phyloP scores from a whole-genome alignment of 2,113 vertebrate genomes.

The Taurulus bubalis region DNA sequence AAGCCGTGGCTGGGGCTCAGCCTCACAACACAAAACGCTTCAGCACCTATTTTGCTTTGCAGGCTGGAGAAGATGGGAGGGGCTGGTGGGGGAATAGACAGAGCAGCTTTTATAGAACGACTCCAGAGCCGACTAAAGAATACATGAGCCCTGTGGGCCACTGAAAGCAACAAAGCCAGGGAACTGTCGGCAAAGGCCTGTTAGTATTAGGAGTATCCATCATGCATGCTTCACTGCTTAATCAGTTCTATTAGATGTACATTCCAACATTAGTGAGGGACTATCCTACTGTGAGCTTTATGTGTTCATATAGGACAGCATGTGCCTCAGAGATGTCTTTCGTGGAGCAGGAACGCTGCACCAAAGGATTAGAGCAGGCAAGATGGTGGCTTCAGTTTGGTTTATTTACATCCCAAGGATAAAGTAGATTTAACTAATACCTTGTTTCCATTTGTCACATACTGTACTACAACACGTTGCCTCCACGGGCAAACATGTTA shows the following conservation, averaged over 20 bases:
- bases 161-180: slow-evolving; percentile 57
- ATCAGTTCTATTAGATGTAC: slow-evolving; percentile 53
- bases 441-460: slow-evolving; percentile 57
- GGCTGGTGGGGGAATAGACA: slow-evolving; percentile 60
- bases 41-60: slow-evolving; percentile 69
- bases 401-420: slow-evolving; percentile 73
- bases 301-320: slow-evolving; percentile 18
- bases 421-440: slow-evolving; percentile 67
- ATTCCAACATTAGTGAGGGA: slow-evolving; percentile 27
- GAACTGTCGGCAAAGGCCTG: slow-evolving; percentile 41
- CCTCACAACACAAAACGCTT: slow-evolving; percentile 56
- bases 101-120: slow-evolving; percentile 75
- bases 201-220: slow-evolving; percentile 49
- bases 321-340: slow-evolving; percentile 48
- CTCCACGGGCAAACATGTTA: not conserved
- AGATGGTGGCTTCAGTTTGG: slow-evolving; percentile 60
- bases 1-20: slow-evolving; percentile 53
- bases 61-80: slow-evolving; percentile 51
- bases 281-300: slow-evolving; percentile 18
- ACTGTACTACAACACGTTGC: slow-evolving; percentile 5
- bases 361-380: slow-evolving; percentile 65
- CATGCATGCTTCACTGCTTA: slow-evolving; percentile 57
- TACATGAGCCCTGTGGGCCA: slow-evolving; percentile 71
- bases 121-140: slow-evolving; percentile 75
- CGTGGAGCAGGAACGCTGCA: slow-evolving; percentile 49